Base-by-base conservation (phyloP, 1,140 invertebrate genomes). In the Drosophila malerkotliana region DNA sequence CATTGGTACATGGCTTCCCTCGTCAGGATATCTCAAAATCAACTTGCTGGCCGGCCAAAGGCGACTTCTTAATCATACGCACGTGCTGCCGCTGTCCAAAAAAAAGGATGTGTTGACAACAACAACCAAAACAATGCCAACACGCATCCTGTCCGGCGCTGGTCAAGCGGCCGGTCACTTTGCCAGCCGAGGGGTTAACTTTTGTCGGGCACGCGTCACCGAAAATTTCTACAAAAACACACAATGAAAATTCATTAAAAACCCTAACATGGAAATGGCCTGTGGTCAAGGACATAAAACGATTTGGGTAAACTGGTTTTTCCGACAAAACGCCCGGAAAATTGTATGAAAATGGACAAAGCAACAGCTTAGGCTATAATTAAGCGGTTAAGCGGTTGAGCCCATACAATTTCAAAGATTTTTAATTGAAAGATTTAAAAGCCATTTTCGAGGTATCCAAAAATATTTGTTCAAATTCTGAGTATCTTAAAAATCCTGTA, bases 301-400 rank as follows among this genome's bases (percentile, higher is more conserved):
- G 59, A 54, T 79, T 76, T 63, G 14, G 14, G 34, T 12, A 77
- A 84, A 85, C 73, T 32, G 53, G 80, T 79, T 79, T 84, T 79
- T n/a, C 44, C 15, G 6, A 39, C 26, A 26, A 74, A 64, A 74
- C 14, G 9, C 18, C 18, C 54, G 49, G 63, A 57, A 63, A 76
- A 79, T 47, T 41, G 60, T 61, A 68, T 77, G 68, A 71, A 85
- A 82, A 66, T 28, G 14, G 26, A 14, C 4, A 51, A 72, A 54
- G 77, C 78, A 81, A 81, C 78, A 77, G 73, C 62, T 77, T 69
- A 53, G 30, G 15, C 34, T 44, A 39, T 83, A 79, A 88, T 87
- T 73, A 88, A 83, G 72, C 62, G 32, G 72, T 87, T 67, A 57
- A 73, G 34, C 52, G 68, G 56, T 67, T 15, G 24, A 45, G 44